Percentiles rank a stretch among this genome's conserved stretches.
Evolutionary conservation across 1,140 invertebrate genomes (phyloP).

Genomic region (Zaprionus lachaisei): DNA sequence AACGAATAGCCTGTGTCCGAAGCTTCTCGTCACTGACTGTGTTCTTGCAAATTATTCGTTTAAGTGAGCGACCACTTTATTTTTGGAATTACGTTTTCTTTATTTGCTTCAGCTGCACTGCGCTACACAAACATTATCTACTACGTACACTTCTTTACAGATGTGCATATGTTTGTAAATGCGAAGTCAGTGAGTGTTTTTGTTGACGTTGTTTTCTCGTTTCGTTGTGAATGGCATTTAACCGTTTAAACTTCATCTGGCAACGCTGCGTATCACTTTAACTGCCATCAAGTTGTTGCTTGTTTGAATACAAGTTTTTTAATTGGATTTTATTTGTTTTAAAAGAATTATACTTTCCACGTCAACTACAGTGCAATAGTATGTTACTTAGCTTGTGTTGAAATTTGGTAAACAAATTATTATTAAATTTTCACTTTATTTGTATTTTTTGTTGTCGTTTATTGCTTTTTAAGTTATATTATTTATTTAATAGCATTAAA

Average conservation of each 20-base stretch:
- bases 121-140: slow-evolving; percentile 25
- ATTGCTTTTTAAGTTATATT: background rate
- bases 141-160: slow-evolving; percentile 34
- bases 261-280: slow-evolving; percentile 1
- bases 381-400: background rate
- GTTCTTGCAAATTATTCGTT: slow-evolving; percentile 31
- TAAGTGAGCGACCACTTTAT: slow-evolving; percentile 48
- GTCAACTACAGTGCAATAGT: background rate
- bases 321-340: background rate
- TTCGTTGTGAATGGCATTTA: slow-evolving; percentile 35
- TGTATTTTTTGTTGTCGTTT: background rate
- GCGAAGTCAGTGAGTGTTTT: slow-evolving; percentile 41
- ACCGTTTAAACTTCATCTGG: slow-evolving; percentile 19
- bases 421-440: background rate
- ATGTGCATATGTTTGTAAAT: slow-evolving; percentile 37
- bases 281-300: background rate
- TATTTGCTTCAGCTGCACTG: slow-evolving; percentile 42
- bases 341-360: background rate
- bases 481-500: background rate
- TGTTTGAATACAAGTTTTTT: background rate
- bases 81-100: slow-evolving; percentile 54
- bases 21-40: background rate
- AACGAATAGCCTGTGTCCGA: background rate
- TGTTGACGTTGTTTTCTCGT: slow-evolving; percentile 45
- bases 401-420: no score